phyloP scores from a whole-genome alignment of 2,113 vertebrate genomes.

The Cottus gobio region DNA sequence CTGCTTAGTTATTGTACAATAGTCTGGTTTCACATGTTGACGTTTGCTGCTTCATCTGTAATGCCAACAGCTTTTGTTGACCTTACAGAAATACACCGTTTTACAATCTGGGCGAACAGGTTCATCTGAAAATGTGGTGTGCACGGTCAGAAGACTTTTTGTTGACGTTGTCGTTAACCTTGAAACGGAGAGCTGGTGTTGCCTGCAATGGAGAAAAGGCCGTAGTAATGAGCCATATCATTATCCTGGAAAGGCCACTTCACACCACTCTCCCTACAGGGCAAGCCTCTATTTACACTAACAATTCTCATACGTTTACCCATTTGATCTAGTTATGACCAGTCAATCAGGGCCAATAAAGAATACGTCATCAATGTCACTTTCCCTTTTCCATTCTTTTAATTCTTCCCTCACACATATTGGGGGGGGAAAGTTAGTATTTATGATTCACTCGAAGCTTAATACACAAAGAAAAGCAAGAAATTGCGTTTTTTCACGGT shows the following conservation, averaged over 20 bases:
- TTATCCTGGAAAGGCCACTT: constrained; percentile 15
- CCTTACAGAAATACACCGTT: neutral
- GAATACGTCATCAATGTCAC: constrained; percentile 31
- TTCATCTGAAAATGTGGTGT: neutral
- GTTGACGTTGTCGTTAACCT: constrained; percentile 9
- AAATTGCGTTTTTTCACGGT: neutral
- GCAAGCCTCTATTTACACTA: neutral
- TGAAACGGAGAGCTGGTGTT: constrained; percentile 3
- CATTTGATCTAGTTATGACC: constrained; percentile 8
- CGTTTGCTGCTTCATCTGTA: neutral
- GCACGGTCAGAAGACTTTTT: neutral
- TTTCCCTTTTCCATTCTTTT: neutral
- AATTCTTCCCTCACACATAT: neutral
- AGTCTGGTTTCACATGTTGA: neutral
- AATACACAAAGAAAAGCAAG: neutral
- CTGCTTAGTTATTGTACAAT: neutral
- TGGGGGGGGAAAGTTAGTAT: neutral
- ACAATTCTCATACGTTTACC: constrained; percentile 18
- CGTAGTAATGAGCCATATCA: constrained; percentile 31
- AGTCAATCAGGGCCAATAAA: constrained; percentile 17
- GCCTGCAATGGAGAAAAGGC: neutral
- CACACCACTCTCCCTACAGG: constrained; percentile 7
- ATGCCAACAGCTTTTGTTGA: neutral
- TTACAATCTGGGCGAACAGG: neutral
- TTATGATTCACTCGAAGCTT: neutral